phyloP scores from a whole-genome alignment of 2,888 invertebrate species.

The Chorisops tibialis region DNA sequence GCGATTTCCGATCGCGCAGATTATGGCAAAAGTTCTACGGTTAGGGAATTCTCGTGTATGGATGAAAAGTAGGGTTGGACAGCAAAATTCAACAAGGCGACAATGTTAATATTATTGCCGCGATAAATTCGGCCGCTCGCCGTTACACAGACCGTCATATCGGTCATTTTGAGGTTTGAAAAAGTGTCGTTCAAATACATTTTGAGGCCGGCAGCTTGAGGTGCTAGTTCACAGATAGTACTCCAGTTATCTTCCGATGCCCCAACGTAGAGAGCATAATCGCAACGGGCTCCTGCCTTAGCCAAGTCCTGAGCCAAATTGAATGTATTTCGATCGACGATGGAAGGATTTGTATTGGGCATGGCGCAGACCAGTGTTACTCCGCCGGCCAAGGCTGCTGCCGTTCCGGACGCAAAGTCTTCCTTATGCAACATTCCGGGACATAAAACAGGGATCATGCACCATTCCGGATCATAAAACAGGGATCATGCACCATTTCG shows the following conservation, averaged over 20 bases:
- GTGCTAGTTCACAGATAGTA: slow-evolving; percentile 69
- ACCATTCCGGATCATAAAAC: too few species aligned
- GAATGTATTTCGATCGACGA: slow-evolving; percentile 78
- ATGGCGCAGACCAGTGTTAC: slow-evolving; percentile 94
- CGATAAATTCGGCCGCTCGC: too few species aligned
- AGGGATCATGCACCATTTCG: too few species aligned
- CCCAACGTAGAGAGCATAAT: slow-evolving; percentile 92
- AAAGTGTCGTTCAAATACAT: slow-evolving; percentile 99
- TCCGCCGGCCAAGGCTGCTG: slow-evolving; percentile 88
- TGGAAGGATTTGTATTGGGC: slow-evolving; percentile 96
- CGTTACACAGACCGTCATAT: slow-evolving; percentile 88
- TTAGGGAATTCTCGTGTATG: too few species aligned
- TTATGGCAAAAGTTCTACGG: too few species aligned
- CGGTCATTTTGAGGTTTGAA: slow-evolving; percentile 81
- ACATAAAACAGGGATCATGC: too few species aligned
- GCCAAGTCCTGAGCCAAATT: slow-evolving; percentile 80
- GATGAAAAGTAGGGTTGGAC: too few species aligned
- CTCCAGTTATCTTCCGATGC: slow-evolving; percentile 82
- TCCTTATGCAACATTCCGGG: slow-evolving; percentile 98
- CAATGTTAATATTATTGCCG: too few species aligned
- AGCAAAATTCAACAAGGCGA: too few species aligned
- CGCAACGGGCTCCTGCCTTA: slow-evolving; percentile 80
- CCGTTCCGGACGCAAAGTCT: slow-evolving; percentile 89
- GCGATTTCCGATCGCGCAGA: too few species aligned
- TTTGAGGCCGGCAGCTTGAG: slow-evolving; percentile 82